Base-by-base conservation (phyloP, 2,113 vertebrate species). In the Bubalus kerabau region DNA sequence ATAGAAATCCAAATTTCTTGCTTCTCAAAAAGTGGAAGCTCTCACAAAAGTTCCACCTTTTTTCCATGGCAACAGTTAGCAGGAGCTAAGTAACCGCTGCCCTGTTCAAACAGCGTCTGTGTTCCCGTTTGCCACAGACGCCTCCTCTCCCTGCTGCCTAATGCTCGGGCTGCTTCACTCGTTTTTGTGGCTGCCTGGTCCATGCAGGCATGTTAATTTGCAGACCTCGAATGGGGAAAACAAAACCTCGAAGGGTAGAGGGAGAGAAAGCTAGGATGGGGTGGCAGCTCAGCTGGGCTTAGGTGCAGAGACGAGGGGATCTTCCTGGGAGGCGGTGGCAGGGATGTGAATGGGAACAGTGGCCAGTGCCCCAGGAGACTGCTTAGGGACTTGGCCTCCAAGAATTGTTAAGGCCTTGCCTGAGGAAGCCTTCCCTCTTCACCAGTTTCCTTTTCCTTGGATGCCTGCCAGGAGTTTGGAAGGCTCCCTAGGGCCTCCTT, bases 1-100 rank as follows among this genome's bases (percentile, higher is more conserved):
- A 50, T 52, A 64, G 92, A 91, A 93, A 90, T 95, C 90, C 62
- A 90, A 11, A 87, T 92, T 76, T 83, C 89, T 83, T 95, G 81
- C 59, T 36, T 89, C 26, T 91, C 28, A 13, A 2, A 94, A 94
- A 30, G 23, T 54, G 81, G 56, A 92, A 81, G 50, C 85, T 82
- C 67, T 54, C 80, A 91, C 5, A 8, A 19, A 40, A 43, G 13
- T 88, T 85, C 81, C 94, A 46, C 82, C 74, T 60, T 92, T 95
- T 92, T 7, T 50, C 90, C 80, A 32, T 89, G 94, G 96, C 89
- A 80, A 93, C 57, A 28, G 46, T 78, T 46, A 60, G 60, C 82
- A 40, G 87, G 76, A 81, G 24, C 94, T 43, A 40, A 87, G 85
- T 52, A 64, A 40, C 82, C 6, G 16, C 59, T 9, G 52, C 67